Evolutionary conservation across 1,140 invertebrate genomes (phyloP).

Genomic region (Drosophila melanica): DNA sequence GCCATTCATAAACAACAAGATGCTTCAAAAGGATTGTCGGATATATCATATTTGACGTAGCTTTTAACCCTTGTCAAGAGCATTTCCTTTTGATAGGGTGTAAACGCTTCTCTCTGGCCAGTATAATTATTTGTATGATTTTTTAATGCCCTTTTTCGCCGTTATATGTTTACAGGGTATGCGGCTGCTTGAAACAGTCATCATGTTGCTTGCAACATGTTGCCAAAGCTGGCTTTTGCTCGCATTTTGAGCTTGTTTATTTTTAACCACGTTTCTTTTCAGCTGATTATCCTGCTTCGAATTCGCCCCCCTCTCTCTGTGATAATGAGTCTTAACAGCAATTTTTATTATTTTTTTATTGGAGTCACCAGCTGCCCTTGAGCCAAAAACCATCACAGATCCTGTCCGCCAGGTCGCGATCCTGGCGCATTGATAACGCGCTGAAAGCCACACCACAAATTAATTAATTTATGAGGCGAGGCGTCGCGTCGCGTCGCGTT

Average conservation of each 20-base stretch:
- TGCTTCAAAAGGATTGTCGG: too few species aligned
- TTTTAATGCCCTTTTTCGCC: too few species aligned
- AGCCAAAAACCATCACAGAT: slow-evolving; percentile 37
- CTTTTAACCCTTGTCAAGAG: too few species aligned
- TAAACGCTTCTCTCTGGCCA: too few species aligned
- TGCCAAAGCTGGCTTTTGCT: slow-evolving; percentile 36
- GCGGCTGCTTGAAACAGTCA: not conserved
- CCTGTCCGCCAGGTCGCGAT: slow-evolving; percentile 10
- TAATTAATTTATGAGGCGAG: slow-evolving; percentile 77
- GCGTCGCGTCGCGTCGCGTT: slow-evolving; percentile 4
- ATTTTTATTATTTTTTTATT: slow-evolving; percentile 62
- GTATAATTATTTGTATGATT: too few species aligned
- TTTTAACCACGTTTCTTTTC: slow-evolving; percentile 36
- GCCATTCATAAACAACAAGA: too few species aligned
- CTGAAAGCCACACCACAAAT: slow-evolving; percentile 82
- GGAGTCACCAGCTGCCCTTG: slow-evolving; percentile 68
- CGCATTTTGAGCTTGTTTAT: slow-evolving; percentile 24
- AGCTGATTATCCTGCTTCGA: slow-evolving; percentile 62
- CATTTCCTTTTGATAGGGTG: too few species aligned
- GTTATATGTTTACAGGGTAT: slow-evolving; percentile 2
- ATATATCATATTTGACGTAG: too few species aligned
- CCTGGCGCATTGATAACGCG: slow-evolving; percentile 73
- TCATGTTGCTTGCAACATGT: slow-evolving; percentile 51
- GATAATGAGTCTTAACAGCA: slow-evolving; percentile 80
- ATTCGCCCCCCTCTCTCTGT: slow-evolving; percentile 4